Percentiles rank a stretch among this genome's conserved stretches.
phyloP scores from a whole-genome alignment of 2,888 invertebrate genomes.

The Melinopterus prodromus region DNA sequence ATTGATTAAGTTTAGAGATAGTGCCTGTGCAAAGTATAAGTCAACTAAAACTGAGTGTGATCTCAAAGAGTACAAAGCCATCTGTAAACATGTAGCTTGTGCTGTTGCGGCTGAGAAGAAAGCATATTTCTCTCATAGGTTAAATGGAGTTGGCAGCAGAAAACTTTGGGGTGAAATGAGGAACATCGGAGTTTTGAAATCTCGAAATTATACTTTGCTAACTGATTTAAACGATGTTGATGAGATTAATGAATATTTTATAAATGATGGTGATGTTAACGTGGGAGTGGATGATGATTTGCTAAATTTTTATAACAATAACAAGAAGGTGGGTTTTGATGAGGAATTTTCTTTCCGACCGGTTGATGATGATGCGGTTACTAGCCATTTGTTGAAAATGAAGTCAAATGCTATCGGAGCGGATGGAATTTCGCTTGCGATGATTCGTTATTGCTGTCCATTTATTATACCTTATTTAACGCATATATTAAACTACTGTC shows the following conservation, averaged over 20 bases:
- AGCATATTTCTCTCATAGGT: not conserved
- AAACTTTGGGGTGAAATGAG: not conserved
- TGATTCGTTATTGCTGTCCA: not conserved
- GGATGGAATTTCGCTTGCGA: not conserved
- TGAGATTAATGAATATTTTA: not conserved
- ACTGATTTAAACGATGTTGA: not conserved
- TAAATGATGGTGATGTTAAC: not conserved
- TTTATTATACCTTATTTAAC: not conserved
- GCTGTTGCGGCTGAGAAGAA: not conserved
- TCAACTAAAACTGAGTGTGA: not conserved
- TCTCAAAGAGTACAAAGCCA: not conserved
- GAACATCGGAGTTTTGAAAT: not conserved
- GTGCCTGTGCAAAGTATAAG: constrained; percentile 4
- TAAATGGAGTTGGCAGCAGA: not conserved
- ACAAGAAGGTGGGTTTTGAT: not conserved
- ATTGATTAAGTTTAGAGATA: constrained; percentile 8
- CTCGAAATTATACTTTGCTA: not conserved
- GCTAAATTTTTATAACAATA: not conserved
- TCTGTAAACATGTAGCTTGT: not conserved
- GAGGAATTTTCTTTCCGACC: not conserved
- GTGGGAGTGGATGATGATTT: not conserved
- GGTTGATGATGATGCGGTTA: not conserved
- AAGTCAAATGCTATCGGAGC: not conserved
- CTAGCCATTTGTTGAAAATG: not conserved
- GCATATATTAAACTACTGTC: not conserved